Percentiles rank a stretch among this genome's conserved stretches.
phyloP scores from a whole-genome alignment of 2,113 vertebrate species.

The Erpornis zantholeuca region DNA sequence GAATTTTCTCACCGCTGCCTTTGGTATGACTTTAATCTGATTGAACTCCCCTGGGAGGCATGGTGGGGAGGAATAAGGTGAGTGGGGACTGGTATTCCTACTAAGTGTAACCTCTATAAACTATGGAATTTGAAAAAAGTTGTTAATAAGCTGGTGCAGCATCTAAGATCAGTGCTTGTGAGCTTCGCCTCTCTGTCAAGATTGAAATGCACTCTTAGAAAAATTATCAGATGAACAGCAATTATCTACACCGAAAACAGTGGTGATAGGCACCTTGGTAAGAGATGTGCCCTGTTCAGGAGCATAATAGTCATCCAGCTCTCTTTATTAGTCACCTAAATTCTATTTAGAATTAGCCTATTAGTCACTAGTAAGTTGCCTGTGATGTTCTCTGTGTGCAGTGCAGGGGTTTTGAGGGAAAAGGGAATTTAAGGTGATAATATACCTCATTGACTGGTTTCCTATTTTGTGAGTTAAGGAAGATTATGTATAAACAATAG shows the following conservation, averaged over 20 bases:
- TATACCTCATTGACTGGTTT: neutral
- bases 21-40: neutral
- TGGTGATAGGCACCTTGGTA: neutral
- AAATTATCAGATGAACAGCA: neutral
- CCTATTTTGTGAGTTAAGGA: neutral
- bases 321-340: neutral
- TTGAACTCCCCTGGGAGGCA: accelerated
- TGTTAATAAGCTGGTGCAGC: neutral
- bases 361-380: neutral
- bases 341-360: too few species aligned
- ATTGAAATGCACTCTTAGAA: neutral
- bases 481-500: neutral
- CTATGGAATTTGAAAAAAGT: neutral
- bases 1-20: neutral
- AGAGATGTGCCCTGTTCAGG: neutral
- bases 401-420: neutral
- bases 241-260: neutral
- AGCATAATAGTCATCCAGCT: neutral
- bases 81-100: neutral
- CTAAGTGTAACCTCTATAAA: neutral
- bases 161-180: neutral
- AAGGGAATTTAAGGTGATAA: neutral
- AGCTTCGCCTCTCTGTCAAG: neutral
- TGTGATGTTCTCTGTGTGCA: neutral
- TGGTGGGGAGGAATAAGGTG: neutral